Evolutionary conservation across 2,888 invertebrate species (phyloP), one percentile per base, ranked within the genome.

Genomic region (Heteromyza rotundicornis): DNA sequence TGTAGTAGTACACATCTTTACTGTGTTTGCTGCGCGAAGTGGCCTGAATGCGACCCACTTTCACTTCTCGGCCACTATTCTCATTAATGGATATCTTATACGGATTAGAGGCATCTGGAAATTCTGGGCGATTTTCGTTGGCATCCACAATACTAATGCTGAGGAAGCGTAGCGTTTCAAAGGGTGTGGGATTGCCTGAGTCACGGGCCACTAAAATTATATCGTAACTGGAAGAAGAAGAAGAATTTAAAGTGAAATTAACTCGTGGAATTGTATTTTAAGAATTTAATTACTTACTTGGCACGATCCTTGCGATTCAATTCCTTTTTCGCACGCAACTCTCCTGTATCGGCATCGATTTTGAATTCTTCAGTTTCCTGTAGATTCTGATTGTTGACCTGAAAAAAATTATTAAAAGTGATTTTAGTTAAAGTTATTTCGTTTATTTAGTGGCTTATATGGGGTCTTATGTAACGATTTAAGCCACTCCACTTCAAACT

Each of bases 1-100:
- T 86, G 76, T 94, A 94, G 79, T 95, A 95, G 81, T 90, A 95
- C 2, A 95, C 89, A 72, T 88, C 89, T 0, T 92, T 92, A 72
- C 92, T 90, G 55, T 90, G 90, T 2, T 92, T 94, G 62, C 91
- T 90, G 69, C 94, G 94, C 1, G 78, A 76, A 2, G 78, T 71
- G 1, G 84, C 84, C 65, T 83, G 82, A 51, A 84, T 82, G 58
- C 79, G 80, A 1, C 91, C 91, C 65, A 92, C 85, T 72, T 88
- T 86, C 2, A 88, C 83, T 59, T 89, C 87, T 0, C 86, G 80
- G 0, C 86, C 85, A 64, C 87, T 84, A 80, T 94, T 94, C 84
- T 95, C 94, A 36, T 85, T 85, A 5, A 94, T 84, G 24, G 85
- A 86, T 72, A 94, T 92, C 67, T 87, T 87, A 76, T 93, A 90